These are phyloP conservation scores for Mugil cephalus DNA, from an alignment of 2,113 vertebrate species.

Conservation along the genomic window DNA sequence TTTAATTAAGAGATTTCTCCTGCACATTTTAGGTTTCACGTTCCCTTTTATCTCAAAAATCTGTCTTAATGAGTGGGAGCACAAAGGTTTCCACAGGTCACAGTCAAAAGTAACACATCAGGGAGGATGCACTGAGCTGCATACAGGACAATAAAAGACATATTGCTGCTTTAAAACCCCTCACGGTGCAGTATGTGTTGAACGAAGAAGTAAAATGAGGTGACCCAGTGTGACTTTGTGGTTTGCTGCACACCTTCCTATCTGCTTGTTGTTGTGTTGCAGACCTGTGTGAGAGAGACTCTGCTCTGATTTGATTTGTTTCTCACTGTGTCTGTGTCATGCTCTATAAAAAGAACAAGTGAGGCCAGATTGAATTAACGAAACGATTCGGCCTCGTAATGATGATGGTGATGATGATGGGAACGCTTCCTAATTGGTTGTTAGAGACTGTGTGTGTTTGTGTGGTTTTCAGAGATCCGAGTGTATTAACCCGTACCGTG, in stretches of 20 bases:
- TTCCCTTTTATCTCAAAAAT: too few relatives aligned
- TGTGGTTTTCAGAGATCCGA: conserved; percentile 20
- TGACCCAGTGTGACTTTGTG: too few relatives aligned
- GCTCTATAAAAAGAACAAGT: conserved; percentile 76
- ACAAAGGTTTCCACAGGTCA: too few relatives aligned
- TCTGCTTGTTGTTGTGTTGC: background rate
- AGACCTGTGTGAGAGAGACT: conserved; percentile 7
- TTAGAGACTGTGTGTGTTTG: conserved; percentile 27
- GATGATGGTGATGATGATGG: conserved; percentile 66
- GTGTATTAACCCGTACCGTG: background rate
- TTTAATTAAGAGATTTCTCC: too few relatives aligned
- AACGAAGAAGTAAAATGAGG: too few relatives aligned
- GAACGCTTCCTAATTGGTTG: conserved; percentile 63
- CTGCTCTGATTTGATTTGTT: conserved; percentile 57
- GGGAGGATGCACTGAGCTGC: too few relatives aligned
- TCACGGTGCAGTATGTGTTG: too few relatives aligned
- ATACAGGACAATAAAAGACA: too few relatives aligned
- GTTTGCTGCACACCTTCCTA: background rate
- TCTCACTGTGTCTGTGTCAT: conserved; percentile 46
- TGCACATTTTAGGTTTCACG: too few relatives aligned
- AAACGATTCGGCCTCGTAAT: conserved; percentile 61
- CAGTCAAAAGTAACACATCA: too few relatives aligned
- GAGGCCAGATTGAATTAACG: conserved; percentile 74
- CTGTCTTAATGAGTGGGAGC: too few relatives aligned
- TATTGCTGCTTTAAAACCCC: too few relatives aligned